Percentiles rank a stretch among this genome's conserved stretches.
These are phyloP conservation scores for Malacoctenus gilli DNA, from an alignment of 2,797 vertebrate genomes.

Conservation along the genomic window DNA sequence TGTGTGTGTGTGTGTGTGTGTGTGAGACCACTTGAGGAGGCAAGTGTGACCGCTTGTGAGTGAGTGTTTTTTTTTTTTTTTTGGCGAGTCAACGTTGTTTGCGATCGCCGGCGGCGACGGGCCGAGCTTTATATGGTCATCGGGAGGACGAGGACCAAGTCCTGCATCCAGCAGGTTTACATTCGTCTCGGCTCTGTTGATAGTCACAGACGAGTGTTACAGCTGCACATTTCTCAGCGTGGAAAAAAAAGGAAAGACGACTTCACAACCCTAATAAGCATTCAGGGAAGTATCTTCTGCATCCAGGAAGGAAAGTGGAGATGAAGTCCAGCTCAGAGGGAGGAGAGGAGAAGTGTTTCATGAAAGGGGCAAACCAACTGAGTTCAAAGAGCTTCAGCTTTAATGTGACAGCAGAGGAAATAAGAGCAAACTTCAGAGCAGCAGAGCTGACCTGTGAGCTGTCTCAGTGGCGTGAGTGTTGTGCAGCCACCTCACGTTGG, in stretches of 20 bases:
- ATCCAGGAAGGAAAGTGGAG: conserved; percentile 58
- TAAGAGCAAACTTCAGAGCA: no score
- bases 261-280: conserved; percentile 8
- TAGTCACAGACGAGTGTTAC: conserved; percentile 32
- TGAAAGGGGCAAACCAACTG: conserved; percentile 41
- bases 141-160: conserved; percentile 34
- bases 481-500: no score
- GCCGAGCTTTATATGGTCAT: conserved; percentile 77
- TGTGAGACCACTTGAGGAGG: conserved; percentile 42
- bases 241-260: not conserved
- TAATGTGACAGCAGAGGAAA: conserved; percentile 21
- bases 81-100: conserved; percentile 42
- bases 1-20: conserved; percentile 27
- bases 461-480: no score
- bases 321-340: conserved; percentile 41
- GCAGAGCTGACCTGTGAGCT: no score
- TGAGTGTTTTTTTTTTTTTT: conserved; percentile 34
- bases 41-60: conserved; percentile 25
- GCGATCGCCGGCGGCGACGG: conserved; percentile 54
- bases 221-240: conserved; percentile 3
- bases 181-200: conserved; percentile 55
- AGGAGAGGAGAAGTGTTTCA: conserved; percentile 10
- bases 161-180: conserved; percentile 57
- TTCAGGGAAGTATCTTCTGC: conserved; percentile 48
- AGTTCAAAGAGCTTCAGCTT: conserved; percentile 14